A percentile compares a stretch with the other conserved stretches of the same genome.
Conservation (phyloP, 1,140 invertebrate genomes). For the Sweltsa coloradensis region DNA sequence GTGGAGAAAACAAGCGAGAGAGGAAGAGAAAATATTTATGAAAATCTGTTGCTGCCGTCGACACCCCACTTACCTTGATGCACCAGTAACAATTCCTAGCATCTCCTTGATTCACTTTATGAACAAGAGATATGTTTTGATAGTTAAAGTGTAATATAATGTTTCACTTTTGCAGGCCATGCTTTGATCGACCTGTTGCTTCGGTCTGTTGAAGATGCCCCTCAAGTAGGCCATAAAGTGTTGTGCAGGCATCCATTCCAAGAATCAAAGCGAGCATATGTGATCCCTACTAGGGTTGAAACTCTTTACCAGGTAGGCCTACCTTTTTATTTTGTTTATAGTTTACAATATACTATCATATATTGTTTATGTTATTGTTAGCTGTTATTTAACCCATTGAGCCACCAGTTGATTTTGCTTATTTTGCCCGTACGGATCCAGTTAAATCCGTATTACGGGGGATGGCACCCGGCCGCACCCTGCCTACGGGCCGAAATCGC, state of each 20-base stretch:
- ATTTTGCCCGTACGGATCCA: too few relatives aligned
- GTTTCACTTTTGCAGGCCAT: slow-evolving; percentile 39
- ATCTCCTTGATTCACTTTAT: too few relatives aligned
- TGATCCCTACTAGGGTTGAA: slow-evolving; percentile 75
- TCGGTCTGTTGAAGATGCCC: slow-evolving; percentile 62
- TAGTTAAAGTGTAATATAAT: too few relatives aligned
- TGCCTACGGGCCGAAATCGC: too few relatives aligned
- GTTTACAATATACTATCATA: background rate
- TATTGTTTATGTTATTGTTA: background rate
- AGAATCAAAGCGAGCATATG: slow-evolving; percentile 89
- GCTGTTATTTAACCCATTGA: background rate
- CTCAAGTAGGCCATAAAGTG: slow-evolving; percentile 66
- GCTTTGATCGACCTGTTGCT: slow-evolving; percentile 88
- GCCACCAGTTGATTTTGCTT: background rate
- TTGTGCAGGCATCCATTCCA: slow-evolving; percentile 95
- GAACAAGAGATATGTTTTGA: too few relatives aligned
- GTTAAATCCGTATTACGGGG: too few relatives aligned
- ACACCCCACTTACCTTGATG: slow-evolving; percentile 33
- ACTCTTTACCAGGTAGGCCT: slow-evolving; percentile 51
- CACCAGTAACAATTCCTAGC: too few relatives aligned
- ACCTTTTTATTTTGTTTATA: background rate
- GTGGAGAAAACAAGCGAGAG: too few relatives aligned
- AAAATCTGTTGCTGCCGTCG: too few relatives aligned
- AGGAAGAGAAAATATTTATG: too few relatives aligned
- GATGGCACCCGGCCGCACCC: too few relatives aligned